A percentile compares a stretch with the other conserved stretches of the same genome.
Conservation (phyloP, 2,888 invertebrate genomes). For the Drosophila histrio region DNA sequence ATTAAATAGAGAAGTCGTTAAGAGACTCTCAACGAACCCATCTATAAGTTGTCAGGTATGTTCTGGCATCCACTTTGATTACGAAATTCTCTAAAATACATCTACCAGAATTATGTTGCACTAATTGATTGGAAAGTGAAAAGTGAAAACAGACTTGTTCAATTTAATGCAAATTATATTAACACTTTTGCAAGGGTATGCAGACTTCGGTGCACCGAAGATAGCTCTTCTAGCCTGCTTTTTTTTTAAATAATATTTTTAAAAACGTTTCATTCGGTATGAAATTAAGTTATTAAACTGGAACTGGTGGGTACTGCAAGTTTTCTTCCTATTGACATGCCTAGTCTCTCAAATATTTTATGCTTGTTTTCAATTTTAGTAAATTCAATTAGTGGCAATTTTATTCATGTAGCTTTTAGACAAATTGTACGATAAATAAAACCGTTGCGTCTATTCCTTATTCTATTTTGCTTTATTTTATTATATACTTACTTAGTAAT, state of each 20-base stretch:
- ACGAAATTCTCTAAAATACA: too few species aligned
- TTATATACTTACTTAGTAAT: conserved; percentile 27
- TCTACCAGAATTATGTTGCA: too few species aligned
- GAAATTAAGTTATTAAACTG: conserved; percentile 18
- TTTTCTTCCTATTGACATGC: conserved; percentile 50
- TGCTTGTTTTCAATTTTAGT: conserved; percentile 45
- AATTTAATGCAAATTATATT: background rate
- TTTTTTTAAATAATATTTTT: conserved; percentile 3
- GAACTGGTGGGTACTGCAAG: conserved; percentile 65
- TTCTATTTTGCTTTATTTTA: background rate
- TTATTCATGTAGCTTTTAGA: conserved; percentile 44
- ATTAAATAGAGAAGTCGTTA: too few species aligned
- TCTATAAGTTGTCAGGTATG: too few species aligned
- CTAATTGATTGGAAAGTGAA: background rate
- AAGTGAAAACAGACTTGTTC: background rate
- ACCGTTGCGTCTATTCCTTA: background rate
- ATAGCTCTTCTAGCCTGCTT: conserved; percentile 8
- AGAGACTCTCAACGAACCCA: too few species aligned
- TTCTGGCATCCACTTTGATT: too few species aligned
- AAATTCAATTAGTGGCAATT: conserved; percentile 36
- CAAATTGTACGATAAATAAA: background rate
- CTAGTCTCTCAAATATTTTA: conserved; percentile 40
- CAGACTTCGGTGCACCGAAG: conserved; percentile 31
- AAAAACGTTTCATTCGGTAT: conserved; percentile 11
- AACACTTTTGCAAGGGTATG: conserved; percentile 35